Evolutionary conservation across 2,113 vertebrate genomes (phyloP).

Genomic region (Lates calcarifer): DNA sequence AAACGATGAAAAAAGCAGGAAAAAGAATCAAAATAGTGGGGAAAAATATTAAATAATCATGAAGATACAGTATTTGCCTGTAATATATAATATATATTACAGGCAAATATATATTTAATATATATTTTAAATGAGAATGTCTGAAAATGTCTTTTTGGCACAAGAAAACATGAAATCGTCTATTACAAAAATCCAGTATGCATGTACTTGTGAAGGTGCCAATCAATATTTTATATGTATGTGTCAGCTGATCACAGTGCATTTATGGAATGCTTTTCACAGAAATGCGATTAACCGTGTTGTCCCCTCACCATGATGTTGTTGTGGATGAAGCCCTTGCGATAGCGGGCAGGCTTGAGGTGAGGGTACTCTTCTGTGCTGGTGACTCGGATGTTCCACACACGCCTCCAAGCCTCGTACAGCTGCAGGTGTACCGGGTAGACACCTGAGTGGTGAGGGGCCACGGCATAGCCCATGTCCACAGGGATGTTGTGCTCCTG

Average conservation of each 20-base stretch:
- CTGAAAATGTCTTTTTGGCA: not conserved
- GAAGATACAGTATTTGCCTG: not conserved
- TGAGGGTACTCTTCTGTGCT: conserved; percentile 99
- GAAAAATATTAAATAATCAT: conserved; percentile 9
- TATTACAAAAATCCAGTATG: not conserved
- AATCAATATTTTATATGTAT: conserved; percentile 19
- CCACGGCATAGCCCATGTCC: conserved; percentile 95
- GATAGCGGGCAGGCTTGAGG: conserved; percentile 94
- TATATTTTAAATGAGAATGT: conserved; percentile 1
- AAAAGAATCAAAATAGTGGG: not conserved
- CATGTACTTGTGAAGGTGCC: not conserved
- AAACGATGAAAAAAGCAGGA: not conserved
- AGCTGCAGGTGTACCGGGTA: conserved; percentile 97
- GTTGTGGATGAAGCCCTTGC: conserved; percentile 94
- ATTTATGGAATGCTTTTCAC: not conserved
- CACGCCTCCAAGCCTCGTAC: conserved; percentile 96
- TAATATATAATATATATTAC: too few relatives aligned
- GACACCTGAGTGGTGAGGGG: conserved; percentile 97
- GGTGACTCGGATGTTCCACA: conserved; percentile 96
- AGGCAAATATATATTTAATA: too few relatives aligned
- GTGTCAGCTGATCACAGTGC: not conserved
- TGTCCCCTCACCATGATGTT: conserved; percentile 92
- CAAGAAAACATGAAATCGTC: not conserved
- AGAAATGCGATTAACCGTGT: not conserved
- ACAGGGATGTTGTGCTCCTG: conserved; percentile 96